Percentiles rank a stretch among this genome's conserved stretches.
Conservation (phyloP, 2,888 invertebrate genomes). For the Taphrorychus bicolor region DNA sequence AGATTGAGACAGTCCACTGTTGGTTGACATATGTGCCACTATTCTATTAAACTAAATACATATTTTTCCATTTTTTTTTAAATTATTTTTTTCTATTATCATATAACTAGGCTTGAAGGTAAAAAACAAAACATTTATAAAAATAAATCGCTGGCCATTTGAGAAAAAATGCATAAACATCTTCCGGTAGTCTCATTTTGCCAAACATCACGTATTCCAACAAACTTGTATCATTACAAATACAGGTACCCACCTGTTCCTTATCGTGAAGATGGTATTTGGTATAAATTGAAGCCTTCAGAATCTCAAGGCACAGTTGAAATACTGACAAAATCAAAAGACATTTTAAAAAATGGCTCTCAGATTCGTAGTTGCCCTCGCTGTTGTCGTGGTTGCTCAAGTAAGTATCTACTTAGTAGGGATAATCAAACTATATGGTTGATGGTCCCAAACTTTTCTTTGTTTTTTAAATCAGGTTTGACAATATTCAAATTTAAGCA, state of each 20-base stretch:
- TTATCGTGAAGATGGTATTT: not conserved
- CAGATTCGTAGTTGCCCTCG: slow-evolving; percentile 13
- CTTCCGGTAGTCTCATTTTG: slow-evolving; percentile 5
- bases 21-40: too few relatives aligned
- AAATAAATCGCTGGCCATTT: too few relatives aligned
- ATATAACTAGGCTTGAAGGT: too few relatives aligned
- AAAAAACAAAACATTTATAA: too few relatives aligned
- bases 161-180: too few relatives aligned
- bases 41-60: too few relatives aligned
- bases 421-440: not conserved
- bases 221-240: not conserved
- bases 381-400: not conserved
- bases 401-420: slow-evolving; percentile 11
- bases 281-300: not conserved
- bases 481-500: not conserved
- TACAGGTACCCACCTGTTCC: not conserved
- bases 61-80: too few relatives aligned
- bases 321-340: slow-evolving; percentile 13
- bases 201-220: not conserved
- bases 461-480: too few relatives aligned
- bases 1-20: too few relatives aligned
- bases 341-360: slow-evolving; percentile 23
- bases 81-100: too few relatives aligned
- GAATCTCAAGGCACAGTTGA: slow-evolving; percentile 13
- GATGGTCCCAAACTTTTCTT: too few relatives aligned